Conservation (phyloP, 1,140 invertebrate genomes). For the Aphaenogaster ashmeadi region DNA sequence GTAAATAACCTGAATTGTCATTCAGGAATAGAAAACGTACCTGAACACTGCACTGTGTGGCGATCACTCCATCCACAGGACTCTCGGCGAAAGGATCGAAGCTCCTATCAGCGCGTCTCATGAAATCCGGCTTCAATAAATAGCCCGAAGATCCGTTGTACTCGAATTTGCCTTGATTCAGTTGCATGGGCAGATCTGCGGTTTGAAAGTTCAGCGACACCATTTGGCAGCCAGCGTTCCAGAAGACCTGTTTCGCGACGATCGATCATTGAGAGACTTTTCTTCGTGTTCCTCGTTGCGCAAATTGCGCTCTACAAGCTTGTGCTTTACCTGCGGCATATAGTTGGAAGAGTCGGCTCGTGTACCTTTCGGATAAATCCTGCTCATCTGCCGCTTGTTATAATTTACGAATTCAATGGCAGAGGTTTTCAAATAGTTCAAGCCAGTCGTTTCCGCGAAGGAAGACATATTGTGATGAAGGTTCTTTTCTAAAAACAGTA, state of each 20-base stretch:
- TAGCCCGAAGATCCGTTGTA: constrained; percentile 99
- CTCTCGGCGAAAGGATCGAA: constrained; percentile 99
- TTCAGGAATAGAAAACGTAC: constrained; percentile 85
- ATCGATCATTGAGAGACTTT: constrained; percentile 64
- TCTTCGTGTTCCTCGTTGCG: neutral
- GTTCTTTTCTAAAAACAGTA: constrained; percentile 93
- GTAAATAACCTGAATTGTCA: neutral
- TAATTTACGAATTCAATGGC: constrained; percentile 99
- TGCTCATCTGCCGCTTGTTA: constrained; percentile 99
- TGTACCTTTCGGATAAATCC: constrained; percentile 99
- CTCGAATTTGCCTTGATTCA: constrained; percentile 99
- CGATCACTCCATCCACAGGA: constrained; percentile 99
- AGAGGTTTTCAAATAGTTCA: constrained; percentile 97
- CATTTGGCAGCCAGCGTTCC: constrained; percentile 98
- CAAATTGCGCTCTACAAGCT: neutral
- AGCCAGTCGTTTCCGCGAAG: constrained; percentile 98
- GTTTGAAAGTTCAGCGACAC: constrained; percentile 99
- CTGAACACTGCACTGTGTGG: constrained; percentile 98
- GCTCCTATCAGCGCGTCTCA: constrained; percentile 97
- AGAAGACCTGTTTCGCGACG: constrained; percentile 91
- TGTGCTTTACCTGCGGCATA: constrained; percentile 96
- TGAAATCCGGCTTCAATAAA: constrained; percentile 99
- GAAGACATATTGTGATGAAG: constrained; percentile 99
- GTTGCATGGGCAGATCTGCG: constrained; percentile 99
- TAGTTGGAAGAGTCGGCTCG: constrained; percentile 99